These are phyloP conservation scores for Deilephila porcellus DNA, from an alignment of 2,888 invertebrate species.

Conservation along the genomic window DNA sequence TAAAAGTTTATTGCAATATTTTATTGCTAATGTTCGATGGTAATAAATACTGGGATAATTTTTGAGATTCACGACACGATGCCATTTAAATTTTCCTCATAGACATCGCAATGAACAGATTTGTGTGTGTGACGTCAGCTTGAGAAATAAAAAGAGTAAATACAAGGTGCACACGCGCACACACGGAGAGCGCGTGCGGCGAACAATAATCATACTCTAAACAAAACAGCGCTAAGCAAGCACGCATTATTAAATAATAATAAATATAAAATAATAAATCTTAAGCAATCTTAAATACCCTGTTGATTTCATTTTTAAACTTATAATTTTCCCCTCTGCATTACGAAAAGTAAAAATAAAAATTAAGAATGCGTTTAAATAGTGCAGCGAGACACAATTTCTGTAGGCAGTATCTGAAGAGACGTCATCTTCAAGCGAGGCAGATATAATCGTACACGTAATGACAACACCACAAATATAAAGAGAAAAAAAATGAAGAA, in stretches of 20 bases:
- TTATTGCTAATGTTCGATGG: neutral
- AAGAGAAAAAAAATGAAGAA: neutral
- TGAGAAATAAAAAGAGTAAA: constrained; percentile 23
- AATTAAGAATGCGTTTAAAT: constrained; percentile 30
- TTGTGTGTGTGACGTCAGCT: constrained; percentile 24
- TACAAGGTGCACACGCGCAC: neutral
- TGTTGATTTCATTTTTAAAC: constrained; percentile 80
- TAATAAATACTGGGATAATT: neutral
- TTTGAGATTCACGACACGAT: constrained; percentile 19
- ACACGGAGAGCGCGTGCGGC: constrained; percentile 34
- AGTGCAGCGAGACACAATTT: constrained; percentile 23
- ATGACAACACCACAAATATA: neutral
- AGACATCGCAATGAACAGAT: neutral
- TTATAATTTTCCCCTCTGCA: constrained; percentile 62
- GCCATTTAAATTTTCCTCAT: neutral
- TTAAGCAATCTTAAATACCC: constrained; percentile 85
- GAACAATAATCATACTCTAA: constrained; percentile 51
- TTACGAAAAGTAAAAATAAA: constrained; percentile 57
- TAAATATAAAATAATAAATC: constrained; percentile 82
- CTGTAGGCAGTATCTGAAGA: neutral
- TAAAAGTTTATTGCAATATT: too few relatives aligned
- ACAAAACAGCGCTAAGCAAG: constrained; percentile 57
- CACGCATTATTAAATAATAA: constrained; percentile 59
- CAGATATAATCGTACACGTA: neutral
- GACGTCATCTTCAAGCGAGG: neutral